Evolutionary conservation across 1,140 invertebrate genomes (phyloP).

Genomic region (Papilio aristodemus): DNA sequence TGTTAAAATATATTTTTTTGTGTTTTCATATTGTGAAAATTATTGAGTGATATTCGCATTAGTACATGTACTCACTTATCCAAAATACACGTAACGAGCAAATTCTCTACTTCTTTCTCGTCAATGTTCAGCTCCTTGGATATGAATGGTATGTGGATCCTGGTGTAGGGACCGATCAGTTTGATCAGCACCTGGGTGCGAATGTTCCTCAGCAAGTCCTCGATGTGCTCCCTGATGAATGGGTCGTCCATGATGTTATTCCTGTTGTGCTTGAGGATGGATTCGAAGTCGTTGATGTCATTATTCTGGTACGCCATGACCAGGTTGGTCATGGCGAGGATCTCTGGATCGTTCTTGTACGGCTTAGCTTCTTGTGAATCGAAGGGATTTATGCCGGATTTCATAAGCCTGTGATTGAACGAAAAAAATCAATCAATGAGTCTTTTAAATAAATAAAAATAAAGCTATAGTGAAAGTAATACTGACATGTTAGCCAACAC

Average conservation of each 20-base stretch:
- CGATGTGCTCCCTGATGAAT: constrained; percentile 99
- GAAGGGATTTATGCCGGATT: constrained; percentile 99
- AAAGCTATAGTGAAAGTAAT: not conserved
- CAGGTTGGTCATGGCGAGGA: constrained; percentile 99
- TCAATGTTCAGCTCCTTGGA: constrained; percentile 99
- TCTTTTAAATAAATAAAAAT: constrained; percentile 20
- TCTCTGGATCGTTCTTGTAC: constrained; percentile 99
- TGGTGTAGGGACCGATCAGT: constrained; percentile 98
- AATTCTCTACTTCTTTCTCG: constrained; percentile 96
- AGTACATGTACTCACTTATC: constrained; percentile 93
- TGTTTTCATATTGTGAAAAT: too few species aligned
- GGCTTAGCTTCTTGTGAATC: constrained; percentile 99
- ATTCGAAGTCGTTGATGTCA: constrained; percentile 99
- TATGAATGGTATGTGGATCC: constrained; percentile 99
- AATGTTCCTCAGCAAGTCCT: constrained; percentile 98
- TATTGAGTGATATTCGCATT: too few species aligned
- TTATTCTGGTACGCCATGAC: constrained; percentile 99
- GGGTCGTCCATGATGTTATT: constrained; percentile 99
- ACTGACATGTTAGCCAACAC: constrained; percentile 97
- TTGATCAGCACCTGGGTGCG: constrained; percentile 99
- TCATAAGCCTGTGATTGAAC: constrained; percentile 93
- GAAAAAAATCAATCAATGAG: not conserved
- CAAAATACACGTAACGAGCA: constrained; percentile 99
- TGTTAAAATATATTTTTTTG: too few species aligned
- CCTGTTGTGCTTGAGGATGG: constrained; percentile 96